These are phyloP conservation scores for Aegotheles bennettii DNA, from an alignment of 2,113 vertebrate genomes.

Conservation along the genomic window DNA sequence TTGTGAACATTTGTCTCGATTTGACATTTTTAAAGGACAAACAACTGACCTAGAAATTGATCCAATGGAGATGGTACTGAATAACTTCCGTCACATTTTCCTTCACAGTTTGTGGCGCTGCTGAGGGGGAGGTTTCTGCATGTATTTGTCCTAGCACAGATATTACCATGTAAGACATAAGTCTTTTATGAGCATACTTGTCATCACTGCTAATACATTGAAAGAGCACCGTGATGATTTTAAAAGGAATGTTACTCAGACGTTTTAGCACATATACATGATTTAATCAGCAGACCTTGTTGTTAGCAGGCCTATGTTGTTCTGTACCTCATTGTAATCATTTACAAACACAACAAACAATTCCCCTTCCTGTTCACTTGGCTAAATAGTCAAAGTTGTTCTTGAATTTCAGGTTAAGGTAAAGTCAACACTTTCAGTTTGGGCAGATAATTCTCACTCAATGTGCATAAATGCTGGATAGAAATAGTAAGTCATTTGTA, in stretches of 20 bases:
- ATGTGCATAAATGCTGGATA: neutral
- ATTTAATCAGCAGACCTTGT: neutral
- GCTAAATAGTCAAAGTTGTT: neutral
- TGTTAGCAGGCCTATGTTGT: neutral
- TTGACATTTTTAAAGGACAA: constrained; percentile 54
- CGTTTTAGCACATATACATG: neutral
- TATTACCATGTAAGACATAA: constrained; percentile 18
- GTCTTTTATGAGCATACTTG: constrained; percentile 43
- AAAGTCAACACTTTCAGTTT: neutral
- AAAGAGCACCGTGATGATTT: constrained; percentile 7
- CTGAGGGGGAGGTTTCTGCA: constrained; percentile 14
- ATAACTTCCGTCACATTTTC: constrained; percentile 43
- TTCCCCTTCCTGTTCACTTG: neutral
- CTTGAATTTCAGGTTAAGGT: neutral
- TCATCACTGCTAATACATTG: constrained; percentile 1
- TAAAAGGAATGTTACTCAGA: neutral
- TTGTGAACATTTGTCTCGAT: constrained; percentile 26
- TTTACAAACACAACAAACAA: neutral
- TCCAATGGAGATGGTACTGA: neutral
- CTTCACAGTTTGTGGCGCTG: neutral
- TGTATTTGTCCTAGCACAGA: constrained; percentile 47
- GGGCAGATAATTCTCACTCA: neutral
- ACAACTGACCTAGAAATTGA: constrained; percentile 52
- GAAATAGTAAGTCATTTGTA: neutral
- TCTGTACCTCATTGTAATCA: neutral